Evolutionary conservation across 2,888 invertebrate genomes (phyloP).

Genomic region (Diogma glabrata): DNA sequence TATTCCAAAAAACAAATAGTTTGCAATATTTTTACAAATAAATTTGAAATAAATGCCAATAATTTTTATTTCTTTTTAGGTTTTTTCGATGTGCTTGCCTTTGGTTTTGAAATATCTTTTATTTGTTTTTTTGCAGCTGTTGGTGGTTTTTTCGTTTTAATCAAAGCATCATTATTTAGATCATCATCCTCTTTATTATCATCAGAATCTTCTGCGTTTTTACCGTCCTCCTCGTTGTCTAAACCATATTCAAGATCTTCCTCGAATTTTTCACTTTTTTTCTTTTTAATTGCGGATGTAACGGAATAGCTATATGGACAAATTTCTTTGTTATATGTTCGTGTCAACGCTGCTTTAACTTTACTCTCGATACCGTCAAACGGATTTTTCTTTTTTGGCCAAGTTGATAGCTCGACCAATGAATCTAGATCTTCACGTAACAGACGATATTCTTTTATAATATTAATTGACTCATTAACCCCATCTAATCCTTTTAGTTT

Average conservation of each 20-base stretch:
- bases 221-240: conserved; percentile 36
- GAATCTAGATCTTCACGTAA: conserved; percentile 86
- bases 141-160: conserved; percentile 39
- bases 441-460: conserved; percentile 76
- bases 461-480: conserved; percentile 53
- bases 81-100: not conserved
- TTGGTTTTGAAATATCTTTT: not conserved
- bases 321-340: conserved; percentile 79
- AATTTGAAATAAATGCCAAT: no score
- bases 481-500: conserved; percentile 57
- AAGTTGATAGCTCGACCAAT: conserved; percentile 70
- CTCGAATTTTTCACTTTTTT: conserved; percentile 37
- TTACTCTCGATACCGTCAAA: conserved; percentile 65
- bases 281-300: conserved; percentile 48
- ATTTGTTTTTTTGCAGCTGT: not conserved
- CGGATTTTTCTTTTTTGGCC: conserved; percentile 70
- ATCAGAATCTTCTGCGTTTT: conserved; percentile 31
- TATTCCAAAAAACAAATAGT: no score
- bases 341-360: conserved; percentile 87
- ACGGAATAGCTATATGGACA: conserved; percentile 65
- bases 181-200: conserved; percentile 45
- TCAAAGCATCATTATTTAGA: conserved; percentile 60
- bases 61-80: no score
- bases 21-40: no score
- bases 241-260: conserved; percentile 36